Evolutionary conservation across 2,113 vertebrate genomes (phyloP).

Genomic region (Amazona guildingii): DNA sequence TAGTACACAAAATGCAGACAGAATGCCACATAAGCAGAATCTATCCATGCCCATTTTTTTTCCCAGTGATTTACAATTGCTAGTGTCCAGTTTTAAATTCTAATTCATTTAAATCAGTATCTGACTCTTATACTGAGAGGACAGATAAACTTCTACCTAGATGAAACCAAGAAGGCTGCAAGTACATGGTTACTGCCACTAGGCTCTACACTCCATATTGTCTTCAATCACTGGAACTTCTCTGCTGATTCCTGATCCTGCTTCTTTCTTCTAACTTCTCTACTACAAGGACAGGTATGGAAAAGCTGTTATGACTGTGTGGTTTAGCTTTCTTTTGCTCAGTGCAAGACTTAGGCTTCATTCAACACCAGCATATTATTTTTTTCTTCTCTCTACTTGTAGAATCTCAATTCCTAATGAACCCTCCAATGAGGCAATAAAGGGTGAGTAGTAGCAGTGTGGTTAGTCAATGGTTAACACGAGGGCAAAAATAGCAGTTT

Average conservation of each 20-base stretch:
- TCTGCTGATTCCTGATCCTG: not conserved
- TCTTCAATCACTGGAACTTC: not conserved
- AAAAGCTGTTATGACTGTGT: not conserved
- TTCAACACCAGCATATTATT: not conserved
- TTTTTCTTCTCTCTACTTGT: not conserved
- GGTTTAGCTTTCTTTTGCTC: not conserved
- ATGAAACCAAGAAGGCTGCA: fast-evolving
- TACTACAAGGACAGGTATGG: not conserved
- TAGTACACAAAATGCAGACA: not conserved
- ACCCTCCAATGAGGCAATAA: not conserved
- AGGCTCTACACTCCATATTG: fast-evolving
- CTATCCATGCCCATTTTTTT: not conserved
- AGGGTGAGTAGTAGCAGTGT: not conserved
- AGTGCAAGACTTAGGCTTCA: not conserved
- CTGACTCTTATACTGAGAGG: not conserved
- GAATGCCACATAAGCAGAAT: not conserved
- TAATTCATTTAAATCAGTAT: not conserved
- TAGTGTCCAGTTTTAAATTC: not conserved
- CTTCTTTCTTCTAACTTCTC: not conserved
- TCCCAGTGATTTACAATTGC: not conserved
- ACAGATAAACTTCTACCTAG: not conserved
- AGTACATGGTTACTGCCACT: not conserved
- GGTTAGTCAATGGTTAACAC: not conserved
- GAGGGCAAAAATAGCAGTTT: not conserved
- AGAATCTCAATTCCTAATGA: not conserved